Evolutionary conservation across 1,140 invertebrate species (phyloP).

Genomic region (Plectrocnemia conspersa): DNA sequence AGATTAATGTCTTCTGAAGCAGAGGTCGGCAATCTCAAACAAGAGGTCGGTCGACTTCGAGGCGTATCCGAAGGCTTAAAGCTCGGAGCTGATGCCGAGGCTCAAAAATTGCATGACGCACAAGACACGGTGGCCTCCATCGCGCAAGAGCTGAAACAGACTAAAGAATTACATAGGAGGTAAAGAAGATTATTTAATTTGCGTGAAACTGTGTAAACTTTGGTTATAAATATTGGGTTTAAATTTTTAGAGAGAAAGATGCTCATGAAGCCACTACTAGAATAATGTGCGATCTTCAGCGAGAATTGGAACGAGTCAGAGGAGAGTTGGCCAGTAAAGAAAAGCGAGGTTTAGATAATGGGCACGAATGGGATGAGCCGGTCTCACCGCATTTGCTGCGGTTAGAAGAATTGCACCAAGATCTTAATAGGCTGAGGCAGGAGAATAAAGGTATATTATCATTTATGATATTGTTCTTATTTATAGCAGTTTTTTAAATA

Average conservation of each 20-base stretch:
- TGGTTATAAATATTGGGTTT: conserved; percentile 10
- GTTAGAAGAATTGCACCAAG: conserved; percentile 66
- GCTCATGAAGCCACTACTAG: conserved; percentile 40
- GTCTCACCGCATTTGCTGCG: conserved; percentile 58
- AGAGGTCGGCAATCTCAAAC: conserved; percentile 69
- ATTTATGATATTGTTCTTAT: conserved; percentile 33
- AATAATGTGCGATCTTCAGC: conserved; percentile 51
- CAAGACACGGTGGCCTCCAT: conserved; percentile 53
- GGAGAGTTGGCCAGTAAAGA: conserved; percentile 40
- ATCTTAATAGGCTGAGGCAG: conserved; percentile 61
- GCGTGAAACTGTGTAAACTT: too few species aligned
- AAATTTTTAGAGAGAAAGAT: conserved; percentile 39
- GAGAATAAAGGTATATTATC: conserved; percentile 66
- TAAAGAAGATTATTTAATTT: conserved; percentile 38
- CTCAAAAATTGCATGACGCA: conserved; percentile 53
- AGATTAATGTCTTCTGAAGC: conserved; percentile 74
- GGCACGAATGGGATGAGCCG: conserved; percentile 13
- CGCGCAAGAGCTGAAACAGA: conserved; percentile 53
- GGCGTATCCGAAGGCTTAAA: conserved; percentile 53
- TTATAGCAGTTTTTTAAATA: conserved; percentile 26
- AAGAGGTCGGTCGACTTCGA: conserved; percentile 59
- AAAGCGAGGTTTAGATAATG: conserved; percentile 39
- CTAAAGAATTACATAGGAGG: conserved; percentile 49
- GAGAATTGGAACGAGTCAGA: conserved; percentile 51
- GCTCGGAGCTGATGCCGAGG: conserved; percentile 54